Percentiles rank a stretch among this genome's conserved stretches.
Evolutionary conservation across 2,888 invertebrate genomes (phyloP).

Genomic region (Acleris sparsana): DNA sequence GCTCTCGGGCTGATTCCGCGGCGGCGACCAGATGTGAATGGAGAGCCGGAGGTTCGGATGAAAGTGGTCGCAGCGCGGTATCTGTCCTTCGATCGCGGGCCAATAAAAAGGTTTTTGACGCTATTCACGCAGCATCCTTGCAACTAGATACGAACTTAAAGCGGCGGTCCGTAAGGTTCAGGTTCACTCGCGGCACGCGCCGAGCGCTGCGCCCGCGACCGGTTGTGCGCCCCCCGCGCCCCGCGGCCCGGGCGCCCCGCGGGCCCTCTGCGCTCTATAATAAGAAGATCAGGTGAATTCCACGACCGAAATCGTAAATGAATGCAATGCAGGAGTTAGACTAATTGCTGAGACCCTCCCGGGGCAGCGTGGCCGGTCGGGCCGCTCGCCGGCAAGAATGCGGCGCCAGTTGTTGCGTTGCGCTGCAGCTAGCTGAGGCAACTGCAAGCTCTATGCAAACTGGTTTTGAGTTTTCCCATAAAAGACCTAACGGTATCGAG

Average conservation of each 20-base stretch:
- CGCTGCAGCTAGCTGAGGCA: neutral
- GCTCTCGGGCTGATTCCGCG: too few relatives aligned
- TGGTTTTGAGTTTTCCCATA: constrained; percentile 33
- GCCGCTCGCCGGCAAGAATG: constrained; percentile 12
- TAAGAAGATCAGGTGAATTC: constrained; percentile 54
- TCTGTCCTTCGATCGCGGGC: constrained; percentile 56
- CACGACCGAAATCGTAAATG: constrained; percentile 38
- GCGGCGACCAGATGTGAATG: constrained; percentile 18
- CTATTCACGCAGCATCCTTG: constrained; percentile 38
- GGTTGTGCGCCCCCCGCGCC: constrained; percentile 47
- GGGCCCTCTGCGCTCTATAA: constrained; percentile 39
- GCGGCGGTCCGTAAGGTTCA: constrained; percentile 44
- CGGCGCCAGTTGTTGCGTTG: constrained; percentile 25
- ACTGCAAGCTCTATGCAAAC: constrained; percentile 25
- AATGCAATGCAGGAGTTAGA: constrained; percentile 8
- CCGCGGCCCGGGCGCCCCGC: constrained; percentile 39
- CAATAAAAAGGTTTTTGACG: constrained; percentile 69
- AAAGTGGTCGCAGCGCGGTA: constrained; percentile 33
- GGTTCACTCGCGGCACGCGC: constrained; percentile 37
- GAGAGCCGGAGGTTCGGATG: constrained; percentile 23
- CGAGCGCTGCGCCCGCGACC: constrained; percentile 47
- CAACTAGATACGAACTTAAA: constrained; percentile 40
- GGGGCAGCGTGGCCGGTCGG: neutral
- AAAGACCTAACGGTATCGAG: constrained; percentile 31
- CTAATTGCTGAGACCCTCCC: constrained; percentile 17